phyloP scores from a whole-genome alignment of 53 echinoderm and acorn worm species.

The Arbacia lixula region DNA sequence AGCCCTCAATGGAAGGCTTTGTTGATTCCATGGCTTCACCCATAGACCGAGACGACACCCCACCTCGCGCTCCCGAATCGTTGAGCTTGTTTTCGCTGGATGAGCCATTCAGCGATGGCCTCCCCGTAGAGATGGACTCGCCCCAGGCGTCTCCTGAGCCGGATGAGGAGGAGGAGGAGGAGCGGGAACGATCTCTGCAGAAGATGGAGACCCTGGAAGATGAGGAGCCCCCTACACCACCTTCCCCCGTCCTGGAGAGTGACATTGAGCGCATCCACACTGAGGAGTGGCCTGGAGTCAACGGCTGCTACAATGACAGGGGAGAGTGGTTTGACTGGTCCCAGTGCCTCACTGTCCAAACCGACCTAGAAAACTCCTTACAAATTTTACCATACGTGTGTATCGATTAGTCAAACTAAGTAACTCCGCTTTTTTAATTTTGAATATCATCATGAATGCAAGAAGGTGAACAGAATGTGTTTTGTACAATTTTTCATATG shows the following conservation, averaged over 20 bases:
- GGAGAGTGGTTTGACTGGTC: conserved; percentile 88
- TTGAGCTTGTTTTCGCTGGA: not conserved
- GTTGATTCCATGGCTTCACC: conserved; percentile 21
- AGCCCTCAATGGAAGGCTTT: not conserved
- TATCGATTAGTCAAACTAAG: conserved; percentile 65
- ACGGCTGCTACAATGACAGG: conserved; percentile 78
- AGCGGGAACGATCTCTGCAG: not conserved
- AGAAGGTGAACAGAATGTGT: no score
- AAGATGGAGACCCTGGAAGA: conserved; percentile 36
- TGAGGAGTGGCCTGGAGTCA: conserved; percentile 87
- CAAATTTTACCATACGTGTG: conserved; percentile 99
- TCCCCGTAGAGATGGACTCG: not conserved
- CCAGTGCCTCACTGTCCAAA: conserved; percentile 67
- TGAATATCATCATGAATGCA: no score
- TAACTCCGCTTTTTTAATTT: no score
- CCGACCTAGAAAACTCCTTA: conserved; percentile 71
- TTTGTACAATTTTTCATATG: no score
- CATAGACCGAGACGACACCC: not conserved
- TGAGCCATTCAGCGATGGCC: not conserved
- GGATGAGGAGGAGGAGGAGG: conserved; percentile 5
- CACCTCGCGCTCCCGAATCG: conserved; percentile 1
- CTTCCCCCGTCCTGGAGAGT: conserved; percentile 57
- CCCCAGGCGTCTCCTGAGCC: not conserved
- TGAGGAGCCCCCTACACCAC: conserved; percentile 51
- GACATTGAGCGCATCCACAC: conserved; percentile 72